These are phyloP conservation scores for Hydroisotoma schaefferi DNA, from an alignment of 2,888 invertebrate species.

Conservation along the genomic window DNA sequence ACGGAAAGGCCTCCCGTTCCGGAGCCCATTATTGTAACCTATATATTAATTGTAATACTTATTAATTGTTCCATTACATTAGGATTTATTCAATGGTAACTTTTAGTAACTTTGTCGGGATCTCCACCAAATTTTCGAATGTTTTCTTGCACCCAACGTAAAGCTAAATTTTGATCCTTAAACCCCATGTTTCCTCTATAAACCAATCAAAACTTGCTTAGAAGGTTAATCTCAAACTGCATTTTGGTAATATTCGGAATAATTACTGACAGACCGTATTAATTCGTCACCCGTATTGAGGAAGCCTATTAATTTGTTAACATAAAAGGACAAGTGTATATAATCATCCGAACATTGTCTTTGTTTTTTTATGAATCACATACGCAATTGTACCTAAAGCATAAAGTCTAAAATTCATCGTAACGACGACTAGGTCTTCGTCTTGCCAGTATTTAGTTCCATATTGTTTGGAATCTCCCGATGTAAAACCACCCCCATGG, in stretches of 20 bases:
- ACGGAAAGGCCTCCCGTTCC: slow-evolving; percentile 31
- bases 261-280: slow-evolving; percentile 30
- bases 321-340: too few species aligned
- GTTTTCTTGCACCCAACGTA: slow-evolving; percentile 27
- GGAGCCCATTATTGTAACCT: slow-evolving; percentile 34
- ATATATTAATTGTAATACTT: too few species aligned
- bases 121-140: slow-evolving; percentile 37
- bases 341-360: too few species aligned
- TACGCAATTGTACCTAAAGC: slow-evolving; percentile 28
- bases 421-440: slow-evolving; percentile 47
- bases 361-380: too few species aligned
- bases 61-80: too few species aligned
- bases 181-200: not conserved
- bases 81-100: too few species aligned
- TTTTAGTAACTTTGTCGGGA: slow-evolving; percentile 31
- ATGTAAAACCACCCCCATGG: slow-evolving; percentile 48
- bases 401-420: slow-evolving; percentile 37
- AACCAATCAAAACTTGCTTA: too few species aligned
- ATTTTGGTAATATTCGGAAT: too few species aligned
- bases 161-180: slow-evolving; percentile 31
- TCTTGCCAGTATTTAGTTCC: slow-evolving; percentile 43
- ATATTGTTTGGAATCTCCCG: slow-evolving; percentile 41
- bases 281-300: slow-evolving; percentile 34
- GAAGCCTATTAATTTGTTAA: slow-evolving; percentile 26
- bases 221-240: too few species aligned